These are phyloP conservation scores for Acanthurus tractus DNA, from an alignment of 2,797 vertebrate genomes.

Conservation along the genomic window DNA sequence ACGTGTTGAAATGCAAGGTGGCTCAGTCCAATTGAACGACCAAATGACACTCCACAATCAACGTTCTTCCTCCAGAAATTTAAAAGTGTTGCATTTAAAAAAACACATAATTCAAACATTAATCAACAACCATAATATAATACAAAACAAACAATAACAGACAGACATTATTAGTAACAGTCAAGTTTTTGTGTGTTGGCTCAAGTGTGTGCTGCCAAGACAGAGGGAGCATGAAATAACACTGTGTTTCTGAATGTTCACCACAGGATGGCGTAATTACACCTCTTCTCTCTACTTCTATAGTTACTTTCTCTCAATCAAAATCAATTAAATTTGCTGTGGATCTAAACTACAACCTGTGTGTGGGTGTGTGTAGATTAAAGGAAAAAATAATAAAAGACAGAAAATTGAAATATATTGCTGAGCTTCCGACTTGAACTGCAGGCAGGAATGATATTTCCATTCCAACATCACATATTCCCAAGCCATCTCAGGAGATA, in stretches of 20 bases:
- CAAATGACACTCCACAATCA: too few species aligned
- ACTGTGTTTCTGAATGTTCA: not conserved
- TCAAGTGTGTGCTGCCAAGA: not conserved
- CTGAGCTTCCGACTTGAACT: not conserved
- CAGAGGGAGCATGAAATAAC: not conserved
- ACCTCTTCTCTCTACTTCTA: not conserved
- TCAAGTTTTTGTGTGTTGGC: too few species aligned
- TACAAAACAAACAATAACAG: too few species aligned
- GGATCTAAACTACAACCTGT: not conserved
- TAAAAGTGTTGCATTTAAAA: too few species aligned
- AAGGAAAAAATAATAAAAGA: not conserved
- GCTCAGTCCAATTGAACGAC: too few species aligned
- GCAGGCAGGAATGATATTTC: not conserved
- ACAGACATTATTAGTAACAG: too few species aligned
- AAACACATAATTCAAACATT: not conserved
- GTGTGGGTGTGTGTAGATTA: not conserved
- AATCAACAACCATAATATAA: not conserved
- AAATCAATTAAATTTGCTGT: not conserved
- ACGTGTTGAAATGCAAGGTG: too few species aligned
- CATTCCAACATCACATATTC: not conserved
- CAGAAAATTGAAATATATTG: not conserved
- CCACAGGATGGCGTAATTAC: constrained; percentile 25
- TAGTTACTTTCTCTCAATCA: not conserved
- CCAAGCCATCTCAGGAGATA: not conserved
- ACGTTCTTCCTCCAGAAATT: too few species aligned